Conservation (phyloP, 2,888 invertebrate species). For the Neoascia interrupta region DNA sequence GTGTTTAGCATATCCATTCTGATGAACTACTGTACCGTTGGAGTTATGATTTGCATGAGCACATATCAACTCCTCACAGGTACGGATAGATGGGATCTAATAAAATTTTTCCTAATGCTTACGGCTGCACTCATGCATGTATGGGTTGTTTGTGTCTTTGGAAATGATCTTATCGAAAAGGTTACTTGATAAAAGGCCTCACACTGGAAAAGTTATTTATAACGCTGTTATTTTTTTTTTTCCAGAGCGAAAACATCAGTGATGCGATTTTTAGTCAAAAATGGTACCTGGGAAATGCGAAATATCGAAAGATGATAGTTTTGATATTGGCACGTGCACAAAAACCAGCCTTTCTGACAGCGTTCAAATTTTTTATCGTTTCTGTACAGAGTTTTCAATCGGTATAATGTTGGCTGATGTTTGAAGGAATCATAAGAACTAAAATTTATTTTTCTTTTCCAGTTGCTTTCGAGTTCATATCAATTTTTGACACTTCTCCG, state of each 20-base stretch:
- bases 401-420: background rate
- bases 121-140: too few relatives aligned
- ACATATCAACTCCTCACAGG: too few relatives aligned
- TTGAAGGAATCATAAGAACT: too few relatives aligned
- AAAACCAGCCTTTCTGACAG: background rate
- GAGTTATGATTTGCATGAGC: too few relatives aligned
- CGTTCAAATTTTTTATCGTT: background rate
- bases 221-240: background rate
- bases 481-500: background rate
- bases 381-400: background rate
- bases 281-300: background rate
- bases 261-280: background rate
- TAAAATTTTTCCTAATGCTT: too few relatives aligned
- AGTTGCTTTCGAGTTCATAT: background rate
- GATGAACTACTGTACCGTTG: too few relatives aligned
- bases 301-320: background rate
- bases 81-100: too few relatives aligned
- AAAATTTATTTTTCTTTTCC: background rate
- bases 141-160: background rate
- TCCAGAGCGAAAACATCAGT: background rate
- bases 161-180: background rate
- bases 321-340: background rate
- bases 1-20: too few relatives aligned
- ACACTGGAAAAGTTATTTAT: background rate
- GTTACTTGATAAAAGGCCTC: too few relatives aligned